Evolutionary conservation across 2,888 invertebrate species (phyloP).

Genomic region (Poecilobothrus nobilitatus): DNA sequence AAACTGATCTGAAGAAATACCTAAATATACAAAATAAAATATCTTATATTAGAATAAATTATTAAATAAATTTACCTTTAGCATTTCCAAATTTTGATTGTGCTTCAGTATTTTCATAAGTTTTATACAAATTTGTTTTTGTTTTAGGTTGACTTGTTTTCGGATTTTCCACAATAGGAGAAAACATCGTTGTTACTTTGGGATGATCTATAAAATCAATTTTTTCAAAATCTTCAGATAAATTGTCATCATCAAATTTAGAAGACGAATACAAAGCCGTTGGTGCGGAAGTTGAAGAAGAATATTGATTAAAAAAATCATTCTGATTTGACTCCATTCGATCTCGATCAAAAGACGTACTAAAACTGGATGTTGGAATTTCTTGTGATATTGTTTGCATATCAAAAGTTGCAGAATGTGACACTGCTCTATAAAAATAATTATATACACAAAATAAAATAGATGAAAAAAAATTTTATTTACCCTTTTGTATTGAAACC

Average conservation of each 20-base stretch:
- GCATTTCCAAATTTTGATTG: conserved; percentile 95
- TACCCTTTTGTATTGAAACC: conserved; percentile 50
- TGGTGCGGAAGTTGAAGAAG: conserved; percentile 29
- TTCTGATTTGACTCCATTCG: conserved; percentile 14
- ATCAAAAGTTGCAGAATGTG: conserved; percentile 80
- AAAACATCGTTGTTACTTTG: background rate
- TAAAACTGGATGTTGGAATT: conserved; percentile 42
- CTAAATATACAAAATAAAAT: background rate
- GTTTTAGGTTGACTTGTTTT: background rate
- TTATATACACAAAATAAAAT: background rate
- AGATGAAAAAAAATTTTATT: conserved; percentile 13
- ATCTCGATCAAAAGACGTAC: conserved; percentile 44
- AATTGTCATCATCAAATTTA: conserved; percentile 32
- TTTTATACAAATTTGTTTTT: conserved; percentile 17
- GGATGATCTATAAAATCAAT: background rate
- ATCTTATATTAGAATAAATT: too few relatives aligned
- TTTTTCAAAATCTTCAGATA: conserved; percentile 19
- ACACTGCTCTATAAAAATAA: conserved; percentile 46
- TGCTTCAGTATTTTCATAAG: conserved; percentile 60
- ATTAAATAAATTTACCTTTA: conserved; percentile 53
- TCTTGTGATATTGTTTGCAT: conserved; percentile 90
- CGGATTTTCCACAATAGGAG: background rate
- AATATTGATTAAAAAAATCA: conserved; percentile 38
- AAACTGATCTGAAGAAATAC: conserved; percentile 92
- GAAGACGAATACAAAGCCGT: background rate